Percentiles rank a stretch among this genome's conserved stretches.
phyloP scores from a whole-genome alignment of 1,140 invertebrate genomes.

The Helicoverpa armigera region DNA sequence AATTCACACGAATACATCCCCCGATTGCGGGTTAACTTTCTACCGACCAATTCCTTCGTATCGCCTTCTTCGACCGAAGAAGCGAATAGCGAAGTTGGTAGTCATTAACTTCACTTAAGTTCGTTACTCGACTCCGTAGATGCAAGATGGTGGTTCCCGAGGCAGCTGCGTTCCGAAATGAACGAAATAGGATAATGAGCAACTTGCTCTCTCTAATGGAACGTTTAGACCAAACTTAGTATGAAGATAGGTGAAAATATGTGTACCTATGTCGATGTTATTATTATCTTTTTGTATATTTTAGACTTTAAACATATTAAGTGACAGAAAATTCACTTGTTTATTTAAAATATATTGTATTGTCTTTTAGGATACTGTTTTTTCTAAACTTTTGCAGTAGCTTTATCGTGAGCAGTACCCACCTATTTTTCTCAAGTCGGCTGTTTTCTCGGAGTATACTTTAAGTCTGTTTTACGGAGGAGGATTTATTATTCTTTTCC shows the following conservation, averaged over 20 bases:
- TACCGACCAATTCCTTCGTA: constrained; percentile 53
- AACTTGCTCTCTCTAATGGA: constrained; percentile 7
- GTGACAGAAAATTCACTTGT: too few relatives aligned
- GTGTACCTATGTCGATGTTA: neutral
- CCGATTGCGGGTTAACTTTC: constrained; percentile 57
- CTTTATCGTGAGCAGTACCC: too few relatives aligned
- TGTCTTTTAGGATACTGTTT: too few relatives aligned
- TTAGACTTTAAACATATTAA: too few relatives aligned
- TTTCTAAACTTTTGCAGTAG: too few relatives aligned
- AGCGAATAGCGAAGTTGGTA: constrained; percentile 52
- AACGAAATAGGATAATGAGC: constrained; percentile 57
- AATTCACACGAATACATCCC: constrained; percentile 50
- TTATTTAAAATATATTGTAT: too few relatives aligned
- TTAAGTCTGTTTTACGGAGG: neutral
- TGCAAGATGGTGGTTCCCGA: constrained; percentile 49
- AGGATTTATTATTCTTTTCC: neutral
- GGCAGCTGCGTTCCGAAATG: constrained; percentile 54
- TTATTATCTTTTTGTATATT: too few relatives aligned
- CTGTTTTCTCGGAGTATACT: too few relatives aligned
- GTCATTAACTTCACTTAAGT: constrained; percentile 57
- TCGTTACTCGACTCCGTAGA: constrained; percentile 52
- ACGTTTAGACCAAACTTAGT: constrained; percentile 5
- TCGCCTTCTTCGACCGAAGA: constrained; percentile 50
- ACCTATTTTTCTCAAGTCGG: too few relatives aligned
- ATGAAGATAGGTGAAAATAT: neutral